Conservation (phyloP, 2,888 invertebrate genomes). For the Sericinus montela region DNA sequence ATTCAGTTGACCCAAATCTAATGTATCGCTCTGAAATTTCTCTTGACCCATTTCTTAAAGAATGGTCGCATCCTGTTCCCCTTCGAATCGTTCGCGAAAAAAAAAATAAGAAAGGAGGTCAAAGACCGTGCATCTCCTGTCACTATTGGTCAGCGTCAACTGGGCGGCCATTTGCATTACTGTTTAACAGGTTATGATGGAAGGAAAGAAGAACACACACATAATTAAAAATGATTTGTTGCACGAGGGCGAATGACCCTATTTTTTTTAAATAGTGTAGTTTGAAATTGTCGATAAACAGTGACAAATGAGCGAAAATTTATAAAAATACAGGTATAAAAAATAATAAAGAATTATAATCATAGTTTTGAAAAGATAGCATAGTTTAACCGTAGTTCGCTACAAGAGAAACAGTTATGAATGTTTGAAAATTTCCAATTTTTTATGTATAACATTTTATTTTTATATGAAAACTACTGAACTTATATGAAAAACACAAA, state of each 20-base stretch:
- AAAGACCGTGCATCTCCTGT: slow-evolving; percentile 38
- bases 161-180: slow-evolving; percentile 43
- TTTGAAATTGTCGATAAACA: slow-evolving; percentile 10
- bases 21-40: slow-evolving; percentile 38
- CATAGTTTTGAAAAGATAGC: too few species aligned
- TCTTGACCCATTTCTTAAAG: slow-evolving; percentile 61
- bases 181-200: slow-evolving; percentile 54
- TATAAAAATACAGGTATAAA: too few species aligned
- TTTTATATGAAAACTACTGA: too few species aligned
- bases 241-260: slow-evolving; percentile 69
- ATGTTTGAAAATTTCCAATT: too few species aligned
- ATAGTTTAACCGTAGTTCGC: too few species aligned
- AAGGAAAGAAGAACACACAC: slow-evolving; percentile 67
- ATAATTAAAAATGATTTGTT: slow-evolving; percentile 77
- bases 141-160: slow-evolving; percentile 32
- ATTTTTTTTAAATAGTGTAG: slow-evolving; percentile 49
- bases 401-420: too few species aligned
- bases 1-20: slow-evolving; percentile 58
- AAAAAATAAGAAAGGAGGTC: slow-evolving; percentile 47
- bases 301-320: too few species aligned
- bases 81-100: slow-evolving; percentile 31
- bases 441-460: too few species aligned
- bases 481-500: too few species aligned
- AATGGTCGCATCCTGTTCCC: slow-evolving; percentile 41
- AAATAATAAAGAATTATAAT: too few species aligned